phyloP scores from a whole-genome alignment of 2,797 vertebrate species.

The Garrulus glandarius region DNA sequence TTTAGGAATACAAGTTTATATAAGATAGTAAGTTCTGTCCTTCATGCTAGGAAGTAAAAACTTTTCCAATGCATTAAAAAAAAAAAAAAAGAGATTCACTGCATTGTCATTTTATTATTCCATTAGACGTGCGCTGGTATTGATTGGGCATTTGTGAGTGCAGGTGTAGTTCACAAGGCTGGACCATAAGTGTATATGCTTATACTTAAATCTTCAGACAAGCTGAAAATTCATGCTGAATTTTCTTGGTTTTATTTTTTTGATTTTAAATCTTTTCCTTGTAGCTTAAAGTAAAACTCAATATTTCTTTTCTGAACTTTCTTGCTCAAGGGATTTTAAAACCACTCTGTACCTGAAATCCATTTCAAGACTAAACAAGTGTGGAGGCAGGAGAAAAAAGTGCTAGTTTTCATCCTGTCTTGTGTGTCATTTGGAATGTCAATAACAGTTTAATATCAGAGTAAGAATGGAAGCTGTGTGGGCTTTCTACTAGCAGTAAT shows the following conservation, averaged over 20 bases:
- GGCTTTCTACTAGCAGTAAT: background rate
- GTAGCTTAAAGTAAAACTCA: background rate
- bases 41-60: background rate
- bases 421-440: background rate
- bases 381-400: background rate
- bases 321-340: constrained; percentile 1
- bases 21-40: background rate
- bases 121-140: background rate
- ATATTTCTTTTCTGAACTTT: background rate
- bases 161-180: background rate
- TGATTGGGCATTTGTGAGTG: background rate
- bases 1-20: background rate
- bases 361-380: constrained; percentile 34
- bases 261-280: background rate
- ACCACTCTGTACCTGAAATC: background rate
- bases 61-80: background rate
- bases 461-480: background rate
- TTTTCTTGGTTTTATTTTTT: background rate
- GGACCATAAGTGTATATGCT: background rate
- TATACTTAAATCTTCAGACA: background rate
- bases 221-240: background rate
- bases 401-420: background rate
- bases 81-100: background rate
- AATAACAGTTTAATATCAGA: background rate
- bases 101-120: background rate